Conservation (phyloP, 2,888 invertebrate species). For the Gerris lacustris region DNA sequence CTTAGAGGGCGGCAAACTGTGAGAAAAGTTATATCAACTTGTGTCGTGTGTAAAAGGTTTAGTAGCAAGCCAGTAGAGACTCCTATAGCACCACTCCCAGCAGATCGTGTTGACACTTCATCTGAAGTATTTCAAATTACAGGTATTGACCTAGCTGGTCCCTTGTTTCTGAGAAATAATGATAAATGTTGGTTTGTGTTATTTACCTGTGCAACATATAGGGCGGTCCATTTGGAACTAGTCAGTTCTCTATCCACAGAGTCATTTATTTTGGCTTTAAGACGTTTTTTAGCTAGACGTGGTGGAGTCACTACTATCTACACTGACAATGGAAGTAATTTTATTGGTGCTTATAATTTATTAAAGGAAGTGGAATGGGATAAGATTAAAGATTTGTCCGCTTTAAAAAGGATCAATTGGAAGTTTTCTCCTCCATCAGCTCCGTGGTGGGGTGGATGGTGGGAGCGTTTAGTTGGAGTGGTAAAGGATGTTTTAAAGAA, state of each 20-base stretch:
- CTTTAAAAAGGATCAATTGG: slow-evolving; percentile 30
- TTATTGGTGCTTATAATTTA: slow-evolving; percentile 35
- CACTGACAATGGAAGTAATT: slow-evolving; percentile 37
- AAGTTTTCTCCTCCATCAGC: slow-evolving; percentile 33
- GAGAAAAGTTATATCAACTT: slow-evolving; percentile 16
- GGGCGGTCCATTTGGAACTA: slow-evolving; percentile 36
- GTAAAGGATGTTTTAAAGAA: slow-evolving; percentile 19
- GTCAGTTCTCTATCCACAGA: slow-evolving; percentile 31
- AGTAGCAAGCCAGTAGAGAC: slow-evolving; percentile 24
- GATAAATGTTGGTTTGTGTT: slow-evolving; percentile 34
- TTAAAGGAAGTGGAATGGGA: slow-evolving; percentile 43
- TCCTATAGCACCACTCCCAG: slow-evolving; percentile 31
- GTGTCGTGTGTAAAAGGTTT: slow-evolving; percentile 25
- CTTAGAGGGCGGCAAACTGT: slow-evolving; percentile 22
- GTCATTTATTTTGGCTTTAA: slow-evolving; percentile 32
- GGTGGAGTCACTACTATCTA: slow-evolving; percentile 33
- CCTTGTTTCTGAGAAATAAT: slow-evolving; percentile 30
- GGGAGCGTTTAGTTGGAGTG: slow-evolving; percentile 27
- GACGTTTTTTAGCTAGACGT: slow-evolving; percentile 33
- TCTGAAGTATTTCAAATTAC: slow-evolving; percentile 31
- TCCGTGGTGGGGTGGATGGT: slow-evolving; percentile 32
- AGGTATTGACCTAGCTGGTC: slow-evolving; percentile 36
- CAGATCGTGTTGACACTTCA: slow-evolving; percentile 31
- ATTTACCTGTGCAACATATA: slow-evolving; percentile 36
- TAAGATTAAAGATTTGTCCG: slow-evolving; percentile 27